These are phyloP conservation scores for Scartelaos histophorus DNA, from an alignment of 2,113 vertebrate species.

Conservation along the genomic window DNA sequence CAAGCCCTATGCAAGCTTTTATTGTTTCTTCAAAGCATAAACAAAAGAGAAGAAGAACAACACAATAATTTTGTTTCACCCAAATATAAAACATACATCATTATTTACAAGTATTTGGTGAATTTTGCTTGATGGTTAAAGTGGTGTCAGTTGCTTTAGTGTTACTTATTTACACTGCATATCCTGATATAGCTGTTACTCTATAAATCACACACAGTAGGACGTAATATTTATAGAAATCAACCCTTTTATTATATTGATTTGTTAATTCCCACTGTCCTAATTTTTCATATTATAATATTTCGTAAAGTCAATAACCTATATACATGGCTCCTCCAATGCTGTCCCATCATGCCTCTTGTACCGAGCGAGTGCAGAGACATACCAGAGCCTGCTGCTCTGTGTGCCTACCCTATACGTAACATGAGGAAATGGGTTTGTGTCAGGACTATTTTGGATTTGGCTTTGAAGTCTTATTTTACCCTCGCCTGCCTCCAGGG, in stretches of 20 bases:
- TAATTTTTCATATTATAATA: no score
- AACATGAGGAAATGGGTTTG: constrained; percentile 78
- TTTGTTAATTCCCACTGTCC: no score
- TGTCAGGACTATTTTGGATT: constrained; percentile 79
- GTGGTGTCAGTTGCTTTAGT: no score
- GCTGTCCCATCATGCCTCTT: constrained; percentile 63
- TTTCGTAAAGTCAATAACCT: constrained; percentile 54
- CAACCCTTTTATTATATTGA: no score
- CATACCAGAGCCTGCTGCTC: constrained; percentile 58
- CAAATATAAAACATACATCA: no score
- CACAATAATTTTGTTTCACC: no score
- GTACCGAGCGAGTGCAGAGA: constrained; percentile 64
- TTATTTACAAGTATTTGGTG: no score
- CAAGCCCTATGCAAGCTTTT: not conserved
- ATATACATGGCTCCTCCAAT: constrained; percentile 64
- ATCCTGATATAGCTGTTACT: no score
- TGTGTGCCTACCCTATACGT: constrained; percentile 61
- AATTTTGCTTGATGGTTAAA: no score
- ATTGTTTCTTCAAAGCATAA: not conserved
- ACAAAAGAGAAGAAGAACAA: not conserved
- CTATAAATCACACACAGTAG: no score
- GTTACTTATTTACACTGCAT: no score
- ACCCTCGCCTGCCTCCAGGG: constrained; percentile 67
- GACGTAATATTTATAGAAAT: no score
- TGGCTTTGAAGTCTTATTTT: constrained; percentile 81